A percentile compares a stretch with the other conserved stretches of the same genome.
phyloP scores from a whole-genome alignment of 2,888 invertebrate species.

The Brachynemurus nebulosus region DNA sequence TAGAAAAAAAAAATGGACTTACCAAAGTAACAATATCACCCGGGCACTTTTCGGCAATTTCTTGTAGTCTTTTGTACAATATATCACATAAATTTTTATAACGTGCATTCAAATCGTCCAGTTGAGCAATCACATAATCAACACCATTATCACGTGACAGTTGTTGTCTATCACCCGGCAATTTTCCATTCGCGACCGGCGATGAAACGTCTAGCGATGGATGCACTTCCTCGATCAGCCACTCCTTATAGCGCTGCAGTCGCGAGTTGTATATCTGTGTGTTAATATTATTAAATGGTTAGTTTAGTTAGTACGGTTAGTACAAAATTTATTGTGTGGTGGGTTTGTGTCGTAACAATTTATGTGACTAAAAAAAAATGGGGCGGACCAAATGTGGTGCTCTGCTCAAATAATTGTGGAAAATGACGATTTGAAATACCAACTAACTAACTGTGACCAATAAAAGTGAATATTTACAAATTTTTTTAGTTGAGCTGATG shows the following conservation, averaged over 20 bases:
- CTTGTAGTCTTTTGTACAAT: constrained; percentile 52
- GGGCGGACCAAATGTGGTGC: too few relatives aligned
- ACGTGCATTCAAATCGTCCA: constrained; percentile 68
- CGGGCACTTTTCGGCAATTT: constrained; percentile 52
- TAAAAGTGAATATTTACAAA: too few relatives aligned
- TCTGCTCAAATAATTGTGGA: too few relatives aligned
- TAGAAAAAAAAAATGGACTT: constrained; percentile 34
- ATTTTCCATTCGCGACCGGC: background rate
- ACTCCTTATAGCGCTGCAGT: constrained; percentile 71
- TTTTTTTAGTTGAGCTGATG: too few relatives aligned
- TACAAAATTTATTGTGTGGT: too few relatives aligned
- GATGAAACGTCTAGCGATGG: constrained; percentile 55
- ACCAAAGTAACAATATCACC: constrained; percentile 66
- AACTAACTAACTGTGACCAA: too few relatives aligned
- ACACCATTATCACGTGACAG: constrained; percentile 40
- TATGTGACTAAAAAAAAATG: too few relatives aligned
- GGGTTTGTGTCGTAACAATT: too few relatives aligned
- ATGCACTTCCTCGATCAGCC: constrained; percentile 68
- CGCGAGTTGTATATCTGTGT: constrained; percentile 76
- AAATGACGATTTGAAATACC: too few relatives aligned
- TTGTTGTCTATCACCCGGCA: constrained; percentile 23
- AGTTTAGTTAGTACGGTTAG: constrained; percentile 10
- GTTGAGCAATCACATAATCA: constrained; percentile 59
- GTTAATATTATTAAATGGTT: constrained; percentile 20
- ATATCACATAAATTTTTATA: constrained; percentile 58